Evolutionary conservation across 2,113 vertebrate species (phyloP), one percentile per base, ranked within the genome.

Genomic region (Dromaius novaehollandiae): DNA sequence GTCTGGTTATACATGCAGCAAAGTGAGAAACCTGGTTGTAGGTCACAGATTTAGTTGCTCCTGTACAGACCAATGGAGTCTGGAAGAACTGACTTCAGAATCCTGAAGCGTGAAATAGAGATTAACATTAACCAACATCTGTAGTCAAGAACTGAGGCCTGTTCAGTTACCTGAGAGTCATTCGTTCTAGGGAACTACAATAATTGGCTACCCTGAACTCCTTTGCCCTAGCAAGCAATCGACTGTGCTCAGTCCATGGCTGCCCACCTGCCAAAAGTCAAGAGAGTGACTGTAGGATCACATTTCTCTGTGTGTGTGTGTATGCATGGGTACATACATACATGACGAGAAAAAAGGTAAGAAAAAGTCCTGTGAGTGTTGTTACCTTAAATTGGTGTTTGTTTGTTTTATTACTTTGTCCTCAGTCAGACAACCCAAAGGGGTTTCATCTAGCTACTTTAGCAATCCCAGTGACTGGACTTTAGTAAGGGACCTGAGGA

Each of bases 241-340:
- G 9, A 63, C 25, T 71, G 38, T 70, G 32, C 17, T 51, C 18
- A 74, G 76, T 21, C 34, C 34, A 76, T 22, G 56, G n/a, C 6
- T 46, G 21, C 21, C 18, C 13, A 69, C 13, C 22, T 53, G 8
- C 28, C 65, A 69, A 38, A 82, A 53, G 17, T 61, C 48, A 30
- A 48, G 71, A 84, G 46, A 69, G 38, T 34, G 9, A 1, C 0
- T 22, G 2, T 4, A 53, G 28, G 28, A 60, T 6, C 76, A 12
- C 9, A 7, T 50, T 66, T 69, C 44, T 64, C 32, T 56, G 5
- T 42, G 13, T 1, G 0, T 20, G 21, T 22, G 24, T 15, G 24
- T 2, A 2, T 20, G 32, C 6, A 2, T 13, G 6, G 10, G 7
- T 51, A 56, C 16, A 22, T 24, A 20, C 1, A 8, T 9, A 13